Evolutionary conservation across 2,888 invertebrate species (phyloP).

Genomic region (Barypeithes pellucidus): DNA sequence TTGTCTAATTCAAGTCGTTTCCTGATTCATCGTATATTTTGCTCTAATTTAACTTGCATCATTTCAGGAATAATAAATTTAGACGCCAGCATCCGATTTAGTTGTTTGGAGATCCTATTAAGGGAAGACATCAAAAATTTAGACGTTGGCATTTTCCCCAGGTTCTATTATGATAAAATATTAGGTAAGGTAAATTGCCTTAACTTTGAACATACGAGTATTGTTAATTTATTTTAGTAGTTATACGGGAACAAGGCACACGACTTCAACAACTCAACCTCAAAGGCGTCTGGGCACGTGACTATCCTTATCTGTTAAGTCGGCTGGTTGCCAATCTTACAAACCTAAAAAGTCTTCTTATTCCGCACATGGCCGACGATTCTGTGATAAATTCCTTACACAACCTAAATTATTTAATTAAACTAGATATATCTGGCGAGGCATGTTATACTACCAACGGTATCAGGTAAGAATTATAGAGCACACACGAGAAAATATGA

Average conservation of each 20-base stretch:
- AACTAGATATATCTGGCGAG: constrained; percentile 81
- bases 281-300: constrained; percentile 83
- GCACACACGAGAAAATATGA: background rate
- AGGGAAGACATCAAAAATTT: constrained; percentile 79
- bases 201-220: background rate
- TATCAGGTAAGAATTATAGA: constrained; percentile 67
- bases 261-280: constrained; percentile 78
- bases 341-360: constrained; percentile 76
- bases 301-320: constrained; percentile 77
- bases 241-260: constrained; percentile 68
- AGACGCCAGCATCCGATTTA: constrained; percentile 80
- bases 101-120: constrained; percentile 77
- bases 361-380: constrained; percentile 82
- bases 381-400: constrained; percentile 76
- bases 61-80: constrained; percentile 78
- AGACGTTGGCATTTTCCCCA: constrained; percentile 81
- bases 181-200: constrained; percentile 62
- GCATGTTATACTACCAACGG: constrained; percentile 80
- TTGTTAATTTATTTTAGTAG: constrained; percentile 21
- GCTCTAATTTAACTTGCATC: background rate
- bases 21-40: too few species aligned
- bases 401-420: constrained; percentile 74
- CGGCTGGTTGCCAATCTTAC: constrained; percentile 75
- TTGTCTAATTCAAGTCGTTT: too few species aligned
- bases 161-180: constrained; percentile 81